Percentiles rank a stretch among this genome's conserved stretches.
Evolutionary conservation across 2,113 vertebrate species (phyloP).

Genomic region (Amphilophus citrinellus): DNA sequence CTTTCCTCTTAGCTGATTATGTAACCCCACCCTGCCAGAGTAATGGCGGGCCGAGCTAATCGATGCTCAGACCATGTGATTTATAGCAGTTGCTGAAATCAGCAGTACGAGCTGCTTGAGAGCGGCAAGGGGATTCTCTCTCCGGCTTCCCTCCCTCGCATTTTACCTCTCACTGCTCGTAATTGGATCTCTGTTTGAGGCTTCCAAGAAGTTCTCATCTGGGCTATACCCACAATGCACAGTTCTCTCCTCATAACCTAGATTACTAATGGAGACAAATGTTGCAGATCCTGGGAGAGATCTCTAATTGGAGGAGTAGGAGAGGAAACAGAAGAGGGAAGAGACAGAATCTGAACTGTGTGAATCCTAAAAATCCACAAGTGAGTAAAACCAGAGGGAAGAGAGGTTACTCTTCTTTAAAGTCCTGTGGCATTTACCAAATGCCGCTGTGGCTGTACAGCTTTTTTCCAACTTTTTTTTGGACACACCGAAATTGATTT

Average conservation of each 20-base stretch:
- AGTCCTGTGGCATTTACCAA: not conserved
- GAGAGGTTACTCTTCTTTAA: not conserved
- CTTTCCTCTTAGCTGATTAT: constrained; percentile 21
- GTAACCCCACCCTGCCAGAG: constrained; percentile 24
- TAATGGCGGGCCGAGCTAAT: constrained; percentile 38
- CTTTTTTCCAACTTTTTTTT: not conserved
- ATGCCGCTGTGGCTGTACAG: not conserved
- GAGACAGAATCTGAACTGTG: constrained; percentile 1
- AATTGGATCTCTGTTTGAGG: constrained; percentile 74
- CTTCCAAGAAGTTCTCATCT: constrained; percentile 69
- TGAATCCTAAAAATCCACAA: constrained; percentile 26
- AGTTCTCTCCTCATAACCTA: constrained; percentile 74
- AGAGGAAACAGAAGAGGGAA: constrained; percentile 44
- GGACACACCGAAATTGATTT: not conserved
- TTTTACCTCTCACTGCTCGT: constrained; percentile 29
- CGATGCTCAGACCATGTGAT: constrained; percentile 63
- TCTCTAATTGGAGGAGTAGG: constrained; percentile 74
- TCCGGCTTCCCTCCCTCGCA: constrained; percentile 18
- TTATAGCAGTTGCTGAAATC: constrained; percentile 70
- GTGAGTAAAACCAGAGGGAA: not conserved
- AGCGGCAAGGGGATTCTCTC: constrained; percentile 45
- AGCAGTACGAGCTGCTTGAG: constrained; percentile 35
- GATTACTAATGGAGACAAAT: constrained; percentile 85
- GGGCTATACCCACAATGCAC: constrained; percentile 68
- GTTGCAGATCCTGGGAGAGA: constrained; percentile 80